A percentile compares a stretch with the other conserved stretches of the same genome.
These are phyloP conservation scores for Halichondria panicea DNA, from an alignment of 37 sponge, comb jelly and placozoan species.

Conservation along the genomic window DNA sequence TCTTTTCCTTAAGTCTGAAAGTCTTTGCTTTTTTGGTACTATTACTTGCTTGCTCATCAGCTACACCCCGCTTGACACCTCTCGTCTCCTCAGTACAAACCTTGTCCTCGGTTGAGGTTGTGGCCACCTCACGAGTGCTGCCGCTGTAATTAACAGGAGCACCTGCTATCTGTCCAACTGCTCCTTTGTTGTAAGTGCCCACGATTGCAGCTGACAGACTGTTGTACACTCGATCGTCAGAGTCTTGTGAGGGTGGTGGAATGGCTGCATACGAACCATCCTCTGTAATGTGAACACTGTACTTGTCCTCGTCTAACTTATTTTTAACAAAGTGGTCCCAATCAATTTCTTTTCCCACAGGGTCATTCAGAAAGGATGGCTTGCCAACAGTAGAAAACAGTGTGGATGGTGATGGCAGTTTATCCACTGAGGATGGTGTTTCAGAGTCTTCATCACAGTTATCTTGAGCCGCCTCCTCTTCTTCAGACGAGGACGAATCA, in stretches of 20 bases:
- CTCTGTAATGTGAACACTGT: constrained; percentile 34
- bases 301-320: constrained; percentile 5
- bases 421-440: constrained; percentile 18
- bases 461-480: constrained; percentile 40
- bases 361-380: constrained; percentile 65
- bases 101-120: not conserved
- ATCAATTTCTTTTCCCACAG: constrained; percentile 28
- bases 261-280: constrained; percentile 38
- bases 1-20: constrained; percentile 74
- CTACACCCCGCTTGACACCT: not conserved
- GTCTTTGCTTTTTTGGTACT: constrained; percentile 43
- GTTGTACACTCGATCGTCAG: constrained; percentile 1
- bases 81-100: not conserved
- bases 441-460: not conserved
- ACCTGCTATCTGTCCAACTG: constrained; percentile 24
- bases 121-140: not conserved
- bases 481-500: constrained; percentile 64
- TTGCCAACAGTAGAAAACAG: constrained; percentile 66
- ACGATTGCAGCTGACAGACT: constrained; percentile 17
- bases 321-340: constrained; percentile 73
- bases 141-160: constrained; percentile 41
- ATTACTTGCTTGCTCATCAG: not conserved
- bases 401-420: constrained; percentile 78
- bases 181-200: constrained; percentile 4
- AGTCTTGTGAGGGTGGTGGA: constrained; percentile 54